These are phyloP conservation scores for Galeruca laticollis DNA, from an alignment of 2,888 invertebrate species.

Conservation along the genomic window DNA sequence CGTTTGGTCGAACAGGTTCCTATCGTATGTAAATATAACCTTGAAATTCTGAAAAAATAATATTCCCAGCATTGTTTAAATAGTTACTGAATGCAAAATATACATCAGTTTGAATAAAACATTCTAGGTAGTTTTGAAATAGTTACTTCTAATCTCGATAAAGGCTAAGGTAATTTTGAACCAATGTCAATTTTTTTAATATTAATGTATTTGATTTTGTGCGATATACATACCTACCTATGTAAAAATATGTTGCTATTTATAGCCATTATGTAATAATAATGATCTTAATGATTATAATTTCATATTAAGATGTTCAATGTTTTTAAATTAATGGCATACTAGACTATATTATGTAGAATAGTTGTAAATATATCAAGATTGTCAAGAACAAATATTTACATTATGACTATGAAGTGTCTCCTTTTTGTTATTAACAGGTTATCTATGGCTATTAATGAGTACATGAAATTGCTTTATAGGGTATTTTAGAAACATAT, in stretches of 20 bases:
- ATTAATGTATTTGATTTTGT: background rate
- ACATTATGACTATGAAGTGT: too few species aligned
- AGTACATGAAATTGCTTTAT: too few species aligned
- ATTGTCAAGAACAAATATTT: too few species aligned
- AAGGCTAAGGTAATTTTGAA: too few species aligned
- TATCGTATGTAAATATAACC: conserved; percentile 5
- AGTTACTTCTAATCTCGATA: background rate
- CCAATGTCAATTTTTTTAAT: background rate
- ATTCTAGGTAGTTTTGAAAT: background rate
- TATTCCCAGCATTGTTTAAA: background rate
- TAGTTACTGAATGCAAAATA: background rate
- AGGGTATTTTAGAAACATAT: too few species aligned
- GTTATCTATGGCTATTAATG: too few species aligned
- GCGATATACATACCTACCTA: background rate
- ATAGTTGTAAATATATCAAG: too few species aligned
- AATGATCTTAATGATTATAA: too few species aligned
- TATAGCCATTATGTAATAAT: background rate
- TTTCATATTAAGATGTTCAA: too few species aligned
- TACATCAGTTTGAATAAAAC: background rate
- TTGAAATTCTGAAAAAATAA: background rate
- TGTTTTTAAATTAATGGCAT: too few species aligned
- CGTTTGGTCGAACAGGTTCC: background rate
- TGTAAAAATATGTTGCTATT: background rate
- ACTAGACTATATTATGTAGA: too few species aligned
- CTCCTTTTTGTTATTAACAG: too few species aligned